phyloP scores from a whole-genome alignment of 2,888 invertebrate genomes.

The Idaea dimidiata region DNA sequence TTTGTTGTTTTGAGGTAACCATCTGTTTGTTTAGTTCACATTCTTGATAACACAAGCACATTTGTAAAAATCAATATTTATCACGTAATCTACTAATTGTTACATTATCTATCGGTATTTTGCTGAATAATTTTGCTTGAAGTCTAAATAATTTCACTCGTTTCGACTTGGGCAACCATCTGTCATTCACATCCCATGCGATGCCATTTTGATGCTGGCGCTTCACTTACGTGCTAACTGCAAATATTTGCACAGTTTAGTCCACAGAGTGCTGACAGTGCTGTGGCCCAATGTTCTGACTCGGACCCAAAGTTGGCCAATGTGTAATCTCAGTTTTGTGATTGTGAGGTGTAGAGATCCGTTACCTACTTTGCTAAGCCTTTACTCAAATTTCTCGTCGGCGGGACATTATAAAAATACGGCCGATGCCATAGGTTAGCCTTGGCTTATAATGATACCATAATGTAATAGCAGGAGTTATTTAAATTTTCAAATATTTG shows the following conservation, averaged over 20 bases:
- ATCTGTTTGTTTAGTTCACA: neutral
- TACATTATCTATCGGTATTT: neutral
- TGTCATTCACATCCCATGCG: neutral
- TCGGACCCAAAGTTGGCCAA: too few relatives aligned
- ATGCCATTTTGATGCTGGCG: neutral
- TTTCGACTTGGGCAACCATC: neutral
- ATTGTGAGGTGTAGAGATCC: too few relatives aligned
- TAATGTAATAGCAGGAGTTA: too few relatives aligned
- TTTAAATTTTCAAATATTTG: too few relatives aligned
- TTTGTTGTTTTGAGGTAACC: conserved; percentile 1
- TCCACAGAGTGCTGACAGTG: too few relatives aligned
- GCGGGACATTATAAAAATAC: too few relatives aligned
- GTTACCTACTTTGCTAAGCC: too few relatives aligned
- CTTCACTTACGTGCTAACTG: neutral
- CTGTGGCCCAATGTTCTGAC: too few relatives aligned
- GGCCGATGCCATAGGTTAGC: too few relatives aligned
- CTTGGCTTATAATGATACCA: too few relatives aligned
- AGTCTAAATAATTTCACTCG: neutral
- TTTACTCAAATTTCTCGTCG: too few relatives aligned
- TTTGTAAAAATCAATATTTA: neutral
- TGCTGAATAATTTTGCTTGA: neutral
- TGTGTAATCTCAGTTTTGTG: too few relatives aligned
- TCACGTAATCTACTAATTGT: neutral
- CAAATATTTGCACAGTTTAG: neutral
- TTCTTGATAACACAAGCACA: conserved; percentile 39